A percentile compares a stretch with the other conserved stretches of the same genome.
These are phyloP conservation scores for Brachyrhaphis roseni DNA, from an alignment of 2,797 vertebrate species.

Conservation along the genomic window DNA sequence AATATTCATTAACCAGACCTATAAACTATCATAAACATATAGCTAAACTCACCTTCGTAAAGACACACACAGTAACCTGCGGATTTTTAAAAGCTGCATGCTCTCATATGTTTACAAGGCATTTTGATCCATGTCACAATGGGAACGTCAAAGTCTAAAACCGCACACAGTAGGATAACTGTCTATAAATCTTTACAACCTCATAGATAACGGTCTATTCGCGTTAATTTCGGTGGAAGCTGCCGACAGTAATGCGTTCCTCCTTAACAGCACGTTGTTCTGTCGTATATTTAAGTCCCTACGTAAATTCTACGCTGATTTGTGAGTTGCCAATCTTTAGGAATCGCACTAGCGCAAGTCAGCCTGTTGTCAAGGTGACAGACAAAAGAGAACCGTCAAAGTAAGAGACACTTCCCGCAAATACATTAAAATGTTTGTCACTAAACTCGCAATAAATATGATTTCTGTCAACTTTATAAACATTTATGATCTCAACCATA, in stretches of 20 bases:
- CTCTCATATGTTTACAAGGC: neutral
- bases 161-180: neutral
- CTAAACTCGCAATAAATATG: neutral
- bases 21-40: neutral
- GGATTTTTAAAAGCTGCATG: conserved; percentile 47
- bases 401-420: neutral
- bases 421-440: neutral
- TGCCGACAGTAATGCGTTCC: neutral
- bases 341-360: conserved; percentile 21
- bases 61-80: conserved; percentile 41
- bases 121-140: neutral
- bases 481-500: neutral
- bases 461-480: neutral
- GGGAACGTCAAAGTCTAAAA: neutral
- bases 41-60: conserved; percentile 50
- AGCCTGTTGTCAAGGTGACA: neutral
- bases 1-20: neutral
- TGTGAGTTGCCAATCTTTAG: conserved; percentile 7
- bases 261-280: conserved; percentile 8
- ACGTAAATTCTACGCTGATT: neutral
- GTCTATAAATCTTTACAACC: neutral
- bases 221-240: neutral
- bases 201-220: conserved; percentile 6
- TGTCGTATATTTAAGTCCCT: neutral
- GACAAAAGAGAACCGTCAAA: neutral